Base-by-base conservation (phyloP, 2,888 invertebrate genomes). In the Oxytorus armatus region DNA sequence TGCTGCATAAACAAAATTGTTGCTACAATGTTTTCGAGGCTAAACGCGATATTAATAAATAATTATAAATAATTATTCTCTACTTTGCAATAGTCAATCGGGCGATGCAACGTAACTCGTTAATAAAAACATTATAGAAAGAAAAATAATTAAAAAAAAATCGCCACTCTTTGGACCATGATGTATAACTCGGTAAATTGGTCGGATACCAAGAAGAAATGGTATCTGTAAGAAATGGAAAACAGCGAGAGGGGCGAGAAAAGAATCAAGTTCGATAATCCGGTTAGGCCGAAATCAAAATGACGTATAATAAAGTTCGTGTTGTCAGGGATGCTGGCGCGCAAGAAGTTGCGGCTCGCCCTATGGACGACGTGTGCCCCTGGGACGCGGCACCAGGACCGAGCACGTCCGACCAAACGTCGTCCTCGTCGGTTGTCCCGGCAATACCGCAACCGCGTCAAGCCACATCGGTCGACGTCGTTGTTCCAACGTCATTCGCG, bases 361-460 rank as follows among this genome's bases (percentile, higher is more conserved):
- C 90, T 87, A 88, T 88, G 85, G 93, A 94, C 91, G 94, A 94
- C 85, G 93, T 94, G 29, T 94, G 94, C 86, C 94, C 94, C 10
- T 94, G 94, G 94, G 94, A 93, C 81, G 84, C 89, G 79, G 90
- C 47, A 85, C 90, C 83, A 81, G 89, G 86, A 5, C 87, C 89
- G 84, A 89, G 89, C 86, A 85, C 63, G 53, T 36, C 83, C 78
- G 89, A 88, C 55, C 79, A 73, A 25, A 61, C 59, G 16, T 59
- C 85, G 84, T 80, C 83, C 65, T 74, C 63, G 53, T 81, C 70
- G 49, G 51, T 51, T 23, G 51, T 23, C 36, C n/a, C 57, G 36
- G 10, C 16, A 36, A 5, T 36, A 36, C 7, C 59, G 42, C 3
- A 55, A 23, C 49, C 44, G 5, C 57, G 53, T 78, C 59, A 75